Percentiles rank a stretch among this genome's conserved stretches.
These are phyloP conservation scores for Drosophila picticornis DNA, from an alignment of 2,888 invertebrate genomes.

Conservation along the genomic window DNA sequence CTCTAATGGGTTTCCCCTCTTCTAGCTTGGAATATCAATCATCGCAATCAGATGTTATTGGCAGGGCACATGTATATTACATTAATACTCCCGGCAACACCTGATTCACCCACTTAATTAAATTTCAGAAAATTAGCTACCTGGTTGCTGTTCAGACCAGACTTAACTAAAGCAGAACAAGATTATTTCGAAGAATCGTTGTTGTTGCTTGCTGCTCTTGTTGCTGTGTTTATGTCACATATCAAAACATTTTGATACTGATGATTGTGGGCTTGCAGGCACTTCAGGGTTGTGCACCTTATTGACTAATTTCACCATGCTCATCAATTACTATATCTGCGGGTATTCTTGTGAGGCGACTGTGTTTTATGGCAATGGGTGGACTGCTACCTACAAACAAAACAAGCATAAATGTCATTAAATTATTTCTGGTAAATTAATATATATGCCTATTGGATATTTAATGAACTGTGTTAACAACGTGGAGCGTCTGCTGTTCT, in stretches of 20 bases:
- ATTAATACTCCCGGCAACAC: slow-evolving; percentile 16
- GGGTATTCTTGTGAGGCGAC: neutral
- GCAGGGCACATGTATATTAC: slow-evolving; percentile 2
- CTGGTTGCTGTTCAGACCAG: slow-evolving; percentile 1
- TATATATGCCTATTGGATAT: slow-evolving; percentile 56
- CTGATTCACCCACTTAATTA: slow-evolving; percentile 46
- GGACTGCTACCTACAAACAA: slow-evolving; percentile 7
- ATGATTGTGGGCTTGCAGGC: slow-evolving; percentile 39
- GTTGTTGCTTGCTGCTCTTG: slow-evolving; percentile 2
- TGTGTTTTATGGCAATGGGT: neutral
- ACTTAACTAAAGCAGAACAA: neutral
- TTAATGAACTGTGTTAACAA: slow-evolving; percentile 55
- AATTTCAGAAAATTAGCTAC: slow-evolving; percentile 8
- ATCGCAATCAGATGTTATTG: slow-evolving; percentile 31
- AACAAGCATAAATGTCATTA: slow-evolving; percentile 59
- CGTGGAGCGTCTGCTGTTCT: slow-evolving; percentile 29
- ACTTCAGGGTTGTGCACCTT: slow-evolving; percentile 8
- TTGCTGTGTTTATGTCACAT: slow-evolving; percentile 28
- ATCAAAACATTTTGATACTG: slow-evolving; percentile 50
- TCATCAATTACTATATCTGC: slow-evolving; percentile 25
- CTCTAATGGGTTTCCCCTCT: neutral
- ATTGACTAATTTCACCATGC: slow-evolving; percentile 32
- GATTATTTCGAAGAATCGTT: slow-evolving; percentile 7
- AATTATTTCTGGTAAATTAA: slow-evolving; percentile 61
- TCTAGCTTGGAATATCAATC: slow-evolving; percentile 27